Conservation (phyloP, 2,797 vertebrate genomes). For the Xenopus petersii region DNA sequence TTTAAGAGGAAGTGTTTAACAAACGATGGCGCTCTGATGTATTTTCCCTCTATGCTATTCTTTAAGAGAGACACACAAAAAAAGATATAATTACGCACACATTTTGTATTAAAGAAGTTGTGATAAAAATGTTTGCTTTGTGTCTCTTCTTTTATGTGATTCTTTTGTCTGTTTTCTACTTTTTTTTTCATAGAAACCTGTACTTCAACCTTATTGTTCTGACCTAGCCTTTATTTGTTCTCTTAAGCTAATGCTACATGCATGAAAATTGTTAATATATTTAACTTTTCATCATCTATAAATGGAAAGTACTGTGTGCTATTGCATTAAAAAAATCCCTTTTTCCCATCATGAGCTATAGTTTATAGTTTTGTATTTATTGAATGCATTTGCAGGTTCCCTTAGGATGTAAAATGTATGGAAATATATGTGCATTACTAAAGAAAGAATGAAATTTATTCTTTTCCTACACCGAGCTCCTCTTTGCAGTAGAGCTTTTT, state of each 20-base stretch:
- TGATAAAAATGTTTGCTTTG: too few relatives aligned
- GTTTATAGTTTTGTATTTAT: constrained; percentile 73
- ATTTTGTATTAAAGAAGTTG: too few relatives aligned
- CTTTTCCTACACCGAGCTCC: constrained; percentile 82
- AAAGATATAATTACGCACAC: too few relatives aligned
- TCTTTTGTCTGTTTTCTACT: background rate
- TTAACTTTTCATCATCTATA: constrained; percentile 60
- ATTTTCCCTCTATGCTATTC: too few relatives aligned
- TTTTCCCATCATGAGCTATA: constrained; percentile 65
- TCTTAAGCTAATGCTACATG: background rate
- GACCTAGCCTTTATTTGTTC: background rate
- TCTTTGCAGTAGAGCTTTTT: constrained; percentile 84
- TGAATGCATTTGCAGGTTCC: constrained; percentile 76
- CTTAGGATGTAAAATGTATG: constrained; percentile 96
- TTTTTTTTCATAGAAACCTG: background rate
- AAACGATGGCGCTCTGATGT: too few relatives aligned
- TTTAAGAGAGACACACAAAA: too few relatives aligned
- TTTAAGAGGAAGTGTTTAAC: too few relatives aligned
- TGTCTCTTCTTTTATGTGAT: background rate
- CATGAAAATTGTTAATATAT: constrained; percentile 50
- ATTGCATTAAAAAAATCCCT: constrained; percentile 56
- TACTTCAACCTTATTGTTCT: background rate
- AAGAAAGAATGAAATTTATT: constrained; percentile 88
- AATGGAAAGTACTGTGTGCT: constrained; percentile 50
- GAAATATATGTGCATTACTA: constrained; percentile 99